Evolutionary conservation across 1,140 invertebrate species (phyloP).

Genomic region (Philotrypesis tridentata): DNA sequence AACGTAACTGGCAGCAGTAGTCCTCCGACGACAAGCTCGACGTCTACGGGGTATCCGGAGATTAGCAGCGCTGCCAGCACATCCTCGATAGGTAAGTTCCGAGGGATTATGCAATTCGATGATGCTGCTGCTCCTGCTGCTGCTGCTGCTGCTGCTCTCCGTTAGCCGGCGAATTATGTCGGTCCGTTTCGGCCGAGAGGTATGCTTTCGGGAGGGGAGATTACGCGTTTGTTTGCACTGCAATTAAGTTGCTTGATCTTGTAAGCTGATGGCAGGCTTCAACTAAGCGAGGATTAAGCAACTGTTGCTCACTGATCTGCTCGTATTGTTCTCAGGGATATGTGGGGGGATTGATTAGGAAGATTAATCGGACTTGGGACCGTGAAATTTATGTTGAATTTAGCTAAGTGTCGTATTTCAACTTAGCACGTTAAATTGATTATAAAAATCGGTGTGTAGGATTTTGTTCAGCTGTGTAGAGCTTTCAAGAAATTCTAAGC

Average conservation of each 20-base stretch:
- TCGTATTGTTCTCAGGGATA: too few species aligned
- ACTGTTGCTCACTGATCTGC: background rate
- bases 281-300: background rate
- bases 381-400: too few species aligned
- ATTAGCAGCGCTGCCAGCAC: background rate
- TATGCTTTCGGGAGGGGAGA: background rate
- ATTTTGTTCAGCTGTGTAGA: too few species aligned
- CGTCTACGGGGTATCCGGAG: background rate
- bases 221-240: background rate
- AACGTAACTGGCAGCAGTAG: conserved; percentile 17
- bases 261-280: background rate
- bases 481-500: too few species aligned
- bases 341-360: too few species aligned
- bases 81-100: background rate
- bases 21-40: background rate
- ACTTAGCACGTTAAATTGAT: too few species aligned
- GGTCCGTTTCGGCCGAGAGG: background rate
- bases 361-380: too few species aligned
- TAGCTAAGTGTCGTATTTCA: too few species aligned
- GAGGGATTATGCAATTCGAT: background rate
- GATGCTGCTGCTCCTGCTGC: too few species aligned
- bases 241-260: background rate
- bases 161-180: background rate
- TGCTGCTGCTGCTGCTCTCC: too few species aligned
- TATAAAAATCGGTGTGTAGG: too few species aligned